Evolutionary conservation across 2,888 invertebrate species (phyloP), one percentile per base, ranked within the genome.

Genomic region (Nemotelus nigrinus): DNA sequence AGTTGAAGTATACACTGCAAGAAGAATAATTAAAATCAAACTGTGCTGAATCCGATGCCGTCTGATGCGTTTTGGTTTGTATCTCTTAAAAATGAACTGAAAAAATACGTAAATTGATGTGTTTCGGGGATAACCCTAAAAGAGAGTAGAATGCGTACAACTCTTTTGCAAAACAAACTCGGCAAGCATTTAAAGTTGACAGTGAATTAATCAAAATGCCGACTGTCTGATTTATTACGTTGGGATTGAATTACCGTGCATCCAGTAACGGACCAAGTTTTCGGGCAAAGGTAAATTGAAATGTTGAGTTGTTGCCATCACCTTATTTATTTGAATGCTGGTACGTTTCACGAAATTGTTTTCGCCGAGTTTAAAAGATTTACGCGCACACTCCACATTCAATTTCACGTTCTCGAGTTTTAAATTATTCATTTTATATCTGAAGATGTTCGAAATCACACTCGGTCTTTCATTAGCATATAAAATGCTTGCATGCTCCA

Each of bases 201-300:
- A 63, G 60, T 63, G 48, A 48, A 74, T 74, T 74, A 74, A 74
- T 74, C 74, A 74, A 74, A 74, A 74, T 74, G 74, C 74, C 74
- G 72, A 43, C 74, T 47, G 63, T 48, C 63, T 74, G 74, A 74
- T 74, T 74, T 74, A 74, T 74, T 2, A 48, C 63, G 4, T 7
- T 41, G 45, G 60, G 60, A 48, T 43, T 60, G 48, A n/a, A 25
- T 25, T 25, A 25, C 25, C 25, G 1, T 25, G 25, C 25, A 25
- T 25, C 0, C 25, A 25, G 25, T 25, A 25, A 25, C 25, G 25
- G 25, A 25, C 25, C 25, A 25, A 25, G 25, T 25, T 25, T 25
- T 25, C 25, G 25, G 25, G 25, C 25, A 25, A 25, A 25, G 25
- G 25, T 25, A 25, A 25, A 25, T 25, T 25, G 25, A 25, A 25